Percentiles rank a stretch among this genome's conserved stretches.
Conservation (phyloP, 35 echinoderm and acorn worm species). For the Anneissia japonica region DNA sequence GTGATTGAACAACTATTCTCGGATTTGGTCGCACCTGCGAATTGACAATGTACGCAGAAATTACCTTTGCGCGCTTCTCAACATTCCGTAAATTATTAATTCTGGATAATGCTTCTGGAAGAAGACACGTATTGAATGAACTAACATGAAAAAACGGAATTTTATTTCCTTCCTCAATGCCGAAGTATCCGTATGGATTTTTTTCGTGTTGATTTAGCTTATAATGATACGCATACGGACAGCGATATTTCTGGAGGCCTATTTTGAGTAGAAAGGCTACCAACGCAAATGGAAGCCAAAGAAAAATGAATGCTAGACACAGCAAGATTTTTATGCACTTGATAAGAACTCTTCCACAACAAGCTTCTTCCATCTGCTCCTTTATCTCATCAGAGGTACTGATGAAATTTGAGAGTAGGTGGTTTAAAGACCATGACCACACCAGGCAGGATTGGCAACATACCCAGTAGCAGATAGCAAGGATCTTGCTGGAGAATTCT, state of each 20-base stretch:
- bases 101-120: constrained; percentile 83
- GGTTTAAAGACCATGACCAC: constrained; percentile 85
- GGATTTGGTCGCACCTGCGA: constrained; percentile 94
- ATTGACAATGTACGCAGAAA: constrained; percentile 56
- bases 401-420: constrained; percentile 57
- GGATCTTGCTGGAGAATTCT: not conserved
- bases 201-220: constrained; percentile 33
- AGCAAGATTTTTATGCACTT: constrained; percentile 58
- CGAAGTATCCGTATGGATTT: constrained; percentile 51
- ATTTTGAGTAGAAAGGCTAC: constrained; percentile 56
- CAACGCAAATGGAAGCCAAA: constrained; percentile 65
- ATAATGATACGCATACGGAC: constrained; percentile 82
- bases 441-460: not conserved
- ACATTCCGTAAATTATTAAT: constrained; percentile 77
- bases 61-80: constrained; percentile 60
- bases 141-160: constrained; percentile 75
- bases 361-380: constrained; percentile 60
- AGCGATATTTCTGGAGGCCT: constrained; percentile 51
- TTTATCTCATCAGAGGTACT: constrained; percentile 63
- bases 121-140: constrained; percentile 52
- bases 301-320: constrained; percentile 47
- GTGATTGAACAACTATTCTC: constrained; percentile 82
- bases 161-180: constrained; percentile 64
- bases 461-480: not conserved
- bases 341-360: constrained; percentile 42